Evolutionary conservation across 2,113 vertebrate genomes (phyloP).

Genomic region (Gymnocephalus cernua): DNA sequence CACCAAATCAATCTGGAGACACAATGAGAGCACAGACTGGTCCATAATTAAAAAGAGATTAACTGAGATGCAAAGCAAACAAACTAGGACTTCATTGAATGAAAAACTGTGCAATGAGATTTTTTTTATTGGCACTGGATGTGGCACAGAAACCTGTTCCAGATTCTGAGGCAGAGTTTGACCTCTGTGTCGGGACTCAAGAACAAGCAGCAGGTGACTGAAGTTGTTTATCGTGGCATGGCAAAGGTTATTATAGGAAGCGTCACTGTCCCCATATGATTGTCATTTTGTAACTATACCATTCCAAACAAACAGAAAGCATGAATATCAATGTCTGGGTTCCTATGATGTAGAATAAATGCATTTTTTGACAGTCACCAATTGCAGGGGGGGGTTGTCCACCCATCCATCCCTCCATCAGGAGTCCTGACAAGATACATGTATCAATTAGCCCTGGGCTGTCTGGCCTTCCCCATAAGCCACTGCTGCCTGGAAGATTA

Average conservation of each 20-base stretch:
- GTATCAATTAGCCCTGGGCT: conserved; percentile 73
- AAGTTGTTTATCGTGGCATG: background rate
- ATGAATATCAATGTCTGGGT: background rate
- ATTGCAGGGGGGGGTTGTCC: background rate
- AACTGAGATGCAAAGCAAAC: conserved; percentile 26
- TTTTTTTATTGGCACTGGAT: background rate
- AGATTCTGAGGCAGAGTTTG: conserved; percentile 5
- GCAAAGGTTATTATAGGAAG: background rate
- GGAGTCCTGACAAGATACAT: conserved; percentile 68
- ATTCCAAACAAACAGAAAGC: background rate
- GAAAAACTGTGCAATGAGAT: background rate
- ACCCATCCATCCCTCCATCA: conserved; percentile 68
- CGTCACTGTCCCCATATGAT: background rate
- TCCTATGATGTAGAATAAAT: background rate
- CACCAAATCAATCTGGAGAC: conserved; percentile 35
- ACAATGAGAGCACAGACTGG: conserved; percentile 29
- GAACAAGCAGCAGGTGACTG: conserved; percentile 14
- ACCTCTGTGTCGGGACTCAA: background rate
- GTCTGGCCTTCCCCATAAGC: conserved; percentile 65
- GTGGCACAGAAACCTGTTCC: background rate
- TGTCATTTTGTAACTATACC: background rate
- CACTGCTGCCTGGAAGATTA: conserved; percentile 68
- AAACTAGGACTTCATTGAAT: background rate
- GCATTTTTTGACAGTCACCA: too few relatives aligned
- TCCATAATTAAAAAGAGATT: conserved; percentile 45